Conservation (phyloP, 1,140 invertebrate species). For the Oryctes rhinoceros region DNA sequence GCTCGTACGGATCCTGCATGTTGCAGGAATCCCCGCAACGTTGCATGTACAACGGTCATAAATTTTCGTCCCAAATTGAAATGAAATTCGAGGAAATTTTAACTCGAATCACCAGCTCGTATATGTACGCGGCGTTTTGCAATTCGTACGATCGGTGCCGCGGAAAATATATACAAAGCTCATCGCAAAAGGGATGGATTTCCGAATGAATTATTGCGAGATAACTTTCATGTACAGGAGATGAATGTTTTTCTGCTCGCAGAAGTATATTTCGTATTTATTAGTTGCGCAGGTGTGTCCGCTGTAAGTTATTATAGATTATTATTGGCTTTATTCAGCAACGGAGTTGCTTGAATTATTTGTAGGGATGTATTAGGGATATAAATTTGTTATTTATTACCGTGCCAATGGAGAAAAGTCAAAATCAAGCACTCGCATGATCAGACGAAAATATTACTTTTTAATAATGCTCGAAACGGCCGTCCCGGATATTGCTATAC, state of each 20-base stretch:
- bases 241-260: not conserved
- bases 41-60: not conserved
- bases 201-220: not conserved
- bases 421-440: no score
- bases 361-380: no score
- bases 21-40: not conserved
- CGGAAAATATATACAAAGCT: not conserved
- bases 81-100: not conserved
- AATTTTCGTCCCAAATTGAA: not conserved
- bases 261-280: not conserved
- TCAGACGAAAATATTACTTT: no score
- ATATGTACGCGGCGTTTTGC: not conserved
- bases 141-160: not conserved
- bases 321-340: no score
- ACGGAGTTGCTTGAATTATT: no score
- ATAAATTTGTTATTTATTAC: no score
- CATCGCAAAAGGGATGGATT: not conserved
- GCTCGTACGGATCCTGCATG: not conserved
- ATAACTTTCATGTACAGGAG: not conserved
- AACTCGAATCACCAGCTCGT: not conserved
- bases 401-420: no score
- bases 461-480: no score
- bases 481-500: no score
- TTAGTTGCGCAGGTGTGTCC: not conserved
- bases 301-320: no score